Base-by-base conservation (phyloP, 1,140 invertebrate genomes). In the Trigoniulus corallinus region DNA sequence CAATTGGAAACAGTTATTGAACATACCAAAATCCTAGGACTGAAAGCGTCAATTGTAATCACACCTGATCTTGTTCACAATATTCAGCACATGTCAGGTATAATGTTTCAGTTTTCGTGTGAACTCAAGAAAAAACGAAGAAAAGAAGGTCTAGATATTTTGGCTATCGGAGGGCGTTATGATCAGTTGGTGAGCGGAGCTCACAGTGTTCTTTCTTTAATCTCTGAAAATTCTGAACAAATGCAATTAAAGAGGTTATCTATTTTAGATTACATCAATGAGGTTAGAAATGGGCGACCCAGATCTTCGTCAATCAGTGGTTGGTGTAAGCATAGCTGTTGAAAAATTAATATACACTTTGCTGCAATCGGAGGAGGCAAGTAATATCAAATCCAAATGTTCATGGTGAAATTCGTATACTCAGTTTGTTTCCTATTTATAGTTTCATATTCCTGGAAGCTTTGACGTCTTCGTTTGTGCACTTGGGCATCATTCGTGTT, bases 281-380 rank as follows among this genome's bases (percentile, higher is more conserved):
- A n/a, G n/a, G n/a, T n/a, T n/a, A n/a, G n/a, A n/a, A n/a, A n/a
- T 39, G 12, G 34, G 62, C 40, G 55, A 57, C 53, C 62, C 67
- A 56, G 62, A 72, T 58, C 43, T 68, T 40, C 64, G 62, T 47
- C 76, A 78, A 54, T 71, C 68, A 48, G 82, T 77, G 0, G 81
- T 79, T 2, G 85, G 84, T 13, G 73, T 85, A 13, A 83, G 82
- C 34, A 72, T 88, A 41, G 81, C 78, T 1, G 62, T 88, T 48
- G 72, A 74, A 47, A 81, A 78, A 61, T 63, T 87, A 26, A 71
- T 81, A 0, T 69, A 71, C 42, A 70, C 71, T 15, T 62, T 76
- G 24, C 46, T 57, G 4, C 64, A 66, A 47, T 59, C 64, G 51
- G 64, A 65, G 52, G 72, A 71, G 62, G 43, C 48, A 44, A 22